Evolutionary conservation across 2,113 vertebrate genomes (phyloP).

Genomic region (Periophthalmus modestus): DNA sequence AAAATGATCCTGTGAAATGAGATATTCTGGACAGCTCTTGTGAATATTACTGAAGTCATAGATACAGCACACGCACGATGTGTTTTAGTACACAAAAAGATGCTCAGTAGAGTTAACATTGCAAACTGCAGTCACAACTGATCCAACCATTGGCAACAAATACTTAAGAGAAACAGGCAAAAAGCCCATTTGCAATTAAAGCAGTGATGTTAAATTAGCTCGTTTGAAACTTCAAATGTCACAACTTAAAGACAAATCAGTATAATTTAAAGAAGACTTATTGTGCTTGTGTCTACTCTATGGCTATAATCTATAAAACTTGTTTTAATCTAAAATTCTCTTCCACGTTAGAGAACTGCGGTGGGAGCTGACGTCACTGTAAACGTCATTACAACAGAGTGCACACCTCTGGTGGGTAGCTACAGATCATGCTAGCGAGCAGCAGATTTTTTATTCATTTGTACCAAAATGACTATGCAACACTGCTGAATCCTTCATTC

Average conservation of each 20-base stretch:
- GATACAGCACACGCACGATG: constrained; percentile 3
- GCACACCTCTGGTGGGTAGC: too few species aligned
- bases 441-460: too few species aligned
- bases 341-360: too few species aligned
- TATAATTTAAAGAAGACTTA: neutral
- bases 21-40: neutral
- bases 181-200: constrained; percentile 14
- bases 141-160: constrained; percentile 22
- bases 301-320: too few species aligned
- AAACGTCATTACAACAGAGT: too few species aligned
- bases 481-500: too few species aligned
- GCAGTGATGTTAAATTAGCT: constrained; percentile 8
- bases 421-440: too few species aligned
- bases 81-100: constrained; percentile 16
- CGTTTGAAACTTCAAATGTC: constrained; percentile 12
- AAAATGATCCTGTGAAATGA: neutral
- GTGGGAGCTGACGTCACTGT: too few species aligned
- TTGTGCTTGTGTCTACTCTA: too few species aligned
- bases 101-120: constrained; percentile 20
- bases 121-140: constrained; percentile 35
- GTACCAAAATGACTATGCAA: too few species aligned
- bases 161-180: constrained; percentile 15
- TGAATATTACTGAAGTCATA: neutral
- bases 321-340: too few species aligned
- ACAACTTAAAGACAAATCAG: neutral